Evolutionary conservation across 2,113 vertebrate species (phyloP).

Genomic region (Actinemys pallida): DNA sequence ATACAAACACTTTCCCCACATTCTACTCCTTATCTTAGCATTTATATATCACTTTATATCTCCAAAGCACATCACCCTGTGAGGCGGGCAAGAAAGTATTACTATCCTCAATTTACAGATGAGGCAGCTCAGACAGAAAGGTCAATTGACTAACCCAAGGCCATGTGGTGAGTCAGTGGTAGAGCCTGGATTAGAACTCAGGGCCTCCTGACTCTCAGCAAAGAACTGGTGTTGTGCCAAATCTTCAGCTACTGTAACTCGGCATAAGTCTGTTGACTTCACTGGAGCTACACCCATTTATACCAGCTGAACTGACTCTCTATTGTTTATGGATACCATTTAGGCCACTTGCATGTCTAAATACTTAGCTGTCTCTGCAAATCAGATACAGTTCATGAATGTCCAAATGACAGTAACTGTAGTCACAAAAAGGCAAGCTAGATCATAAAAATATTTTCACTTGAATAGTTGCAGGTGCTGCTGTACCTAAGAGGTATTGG

Average conservation of each 20-base stretch:
- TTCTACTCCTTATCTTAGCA: neutral
- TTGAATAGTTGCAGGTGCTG: neutral
- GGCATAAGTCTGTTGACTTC: neutral
- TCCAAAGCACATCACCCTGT: neutral
- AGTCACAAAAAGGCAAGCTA: neutral
- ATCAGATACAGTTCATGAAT: neutral
- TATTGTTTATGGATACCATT: neutral
- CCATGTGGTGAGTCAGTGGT: neutral
- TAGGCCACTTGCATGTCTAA: neutral
- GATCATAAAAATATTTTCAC: neutral
- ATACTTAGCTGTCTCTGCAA: fast-evolving
- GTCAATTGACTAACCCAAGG: neutral
- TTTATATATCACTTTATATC: neutral
- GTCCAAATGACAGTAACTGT: neutral
- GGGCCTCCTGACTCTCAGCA: neutral
- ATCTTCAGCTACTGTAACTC: neutral
- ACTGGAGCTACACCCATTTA: neutral
- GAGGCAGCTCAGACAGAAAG: neutral
- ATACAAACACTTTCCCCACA: neutral
- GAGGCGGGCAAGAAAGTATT: neutral
- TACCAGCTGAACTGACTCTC: fast-evolving
- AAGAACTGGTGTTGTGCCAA: neutral
- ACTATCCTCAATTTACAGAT: neutral
- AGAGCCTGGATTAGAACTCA: neutral
- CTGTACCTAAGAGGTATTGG: neutral